Conservation (phyloP, 2,888 invertebrate genomes). For the Cheilosia scutellata region DNA sequence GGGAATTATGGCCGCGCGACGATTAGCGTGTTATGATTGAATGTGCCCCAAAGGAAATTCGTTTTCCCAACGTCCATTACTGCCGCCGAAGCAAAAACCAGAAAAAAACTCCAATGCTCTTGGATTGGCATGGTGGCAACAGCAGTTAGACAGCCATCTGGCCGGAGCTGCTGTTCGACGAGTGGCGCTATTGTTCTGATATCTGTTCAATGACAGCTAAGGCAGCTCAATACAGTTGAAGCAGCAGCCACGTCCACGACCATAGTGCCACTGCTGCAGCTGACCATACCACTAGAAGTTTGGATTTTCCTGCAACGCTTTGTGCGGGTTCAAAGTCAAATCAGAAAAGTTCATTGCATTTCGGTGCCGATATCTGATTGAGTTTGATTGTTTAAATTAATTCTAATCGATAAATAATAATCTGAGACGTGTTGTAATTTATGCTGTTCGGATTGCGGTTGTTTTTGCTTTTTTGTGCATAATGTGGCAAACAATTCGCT, state of each 20-base stretch:
- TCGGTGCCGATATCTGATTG: constrained; percentile 75
- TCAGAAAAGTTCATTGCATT: constrained; percentile 72
- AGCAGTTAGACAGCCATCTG: constrained; percentile 65
- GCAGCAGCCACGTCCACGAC: constrained; percentile 11
- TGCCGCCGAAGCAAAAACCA: neutral
- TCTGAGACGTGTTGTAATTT: constrained; percentile 72
- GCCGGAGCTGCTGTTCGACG: constrained; percentile 66
- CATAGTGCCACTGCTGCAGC: constrained; percentile 39
- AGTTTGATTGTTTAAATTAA: constrained; percentile 76
- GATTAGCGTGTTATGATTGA: constrained; percentile 74
- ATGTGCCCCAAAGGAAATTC: constrained; percentile 68
- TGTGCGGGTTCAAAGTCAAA: constrained; percentile 68
- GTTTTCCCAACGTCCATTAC: constrained; percentile 40
- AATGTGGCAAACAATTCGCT: constrained; percentile 34
- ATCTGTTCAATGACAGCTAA: constrained; percentile 72
- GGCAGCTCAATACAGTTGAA: constrained; percentile 60
- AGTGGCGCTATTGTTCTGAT: constrained; percentile 74
- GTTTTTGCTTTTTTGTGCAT: constrained; percentile 28
- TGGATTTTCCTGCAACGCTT: constrained; percentile 36
- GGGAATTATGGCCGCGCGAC: constrained; percentile 65
- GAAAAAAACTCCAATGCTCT: neutral
- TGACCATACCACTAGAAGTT: constrained; percentile 46
- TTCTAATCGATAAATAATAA: constrained; percentile 75
- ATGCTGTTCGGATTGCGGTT: constrained; percentile 49
- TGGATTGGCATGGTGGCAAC: constrained; percentile 66